Percentiles rank a stretch among this genome's conserved stretches.
These are phyloP conservation scores for Catostylus mosaicus DNA, from an alignment of 30 jellyfish, hydroid and myxozoan species.

Conservation along the genomic window DNA sequence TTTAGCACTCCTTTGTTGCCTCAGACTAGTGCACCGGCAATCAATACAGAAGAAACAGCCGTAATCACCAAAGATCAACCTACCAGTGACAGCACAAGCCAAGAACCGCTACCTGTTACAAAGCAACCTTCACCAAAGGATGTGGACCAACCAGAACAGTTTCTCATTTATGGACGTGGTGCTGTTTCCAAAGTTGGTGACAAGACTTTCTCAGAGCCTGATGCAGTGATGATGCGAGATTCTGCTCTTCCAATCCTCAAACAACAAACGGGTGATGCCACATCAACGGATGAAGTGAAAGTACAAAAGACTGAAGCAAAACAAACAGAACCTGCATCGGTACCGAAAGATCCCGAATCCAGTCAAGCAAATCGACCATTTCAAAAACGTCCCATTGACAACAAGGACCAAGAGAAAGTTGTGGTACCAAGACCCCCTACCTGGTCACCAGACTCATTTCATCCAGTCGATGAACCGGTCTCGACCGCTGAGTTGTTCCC, in stretches of 20 bases:
- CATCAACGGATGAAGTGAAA: not conserved
- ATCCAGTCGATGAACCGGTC: not conserved
- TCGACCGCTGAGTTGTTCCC: conserved; percentile 6
- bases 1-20: not conserved
- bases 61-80: conserved; percentile 2
- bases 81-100: not conserved
- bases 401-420: not conserved
- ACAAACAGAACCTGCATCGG: not conserved
- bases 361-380: too few species aligned
- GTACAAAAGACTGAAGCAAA: not conserved
- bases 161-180: conserved; percentile 47
- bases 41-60: not conserved
- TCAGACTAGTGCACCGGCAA: not conserved
- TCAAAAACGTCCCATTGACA: too few species aligned
- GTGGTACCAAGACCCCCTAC: not conserved
- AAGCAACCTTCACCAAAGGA: conserved; percentile 29
- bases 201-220: conserved; percentile 20
- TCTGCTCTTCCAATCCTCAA: not conserved
- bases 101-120: not conserved
- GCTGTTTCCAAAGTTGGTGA: conserved; percentile 2
- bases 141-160: conserved; percentile 17
- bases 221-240: conserved; percentile 2
- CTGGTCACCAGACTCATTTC: conserved; percentile 9
- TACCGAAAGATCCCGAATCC: not conserved
- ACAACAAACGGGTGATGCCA: not conserved